Evolutionary conservation across 2,888 invertebrate genomes (phyloP), one percentile per base, ranked within the genome.

Genomic region (Acanthococcus lagerstroemiae): DNA sequence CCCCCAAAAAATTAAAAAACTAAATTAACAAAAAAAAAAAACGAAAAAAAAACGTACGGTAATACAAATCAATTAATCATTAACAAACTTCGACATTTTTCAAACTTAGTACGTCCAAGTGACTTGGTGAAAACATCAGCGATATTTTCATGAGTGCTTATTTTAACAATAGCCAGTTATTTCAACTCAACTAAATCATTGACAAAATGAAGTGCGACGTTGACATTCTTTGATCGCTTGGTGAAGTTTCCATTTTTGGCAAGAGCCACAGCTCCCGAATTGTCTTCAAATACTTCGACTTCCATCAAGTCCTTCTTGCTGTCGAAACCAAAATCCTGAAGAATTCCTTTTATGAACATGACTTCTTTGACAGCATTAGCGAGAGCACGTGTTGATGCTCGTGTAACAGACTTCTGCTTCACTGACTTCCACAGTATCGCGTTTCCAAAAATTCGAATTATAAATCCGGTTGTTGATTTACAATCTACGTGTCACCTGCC

Each of bases 221-320:
- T 27, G n/a, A 55, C 27, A 24, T 55, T 25, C 22, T 55, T 55
- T 4, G 55, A 55, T n/a, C n/a, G 25, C 6, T 55, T 55, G 17
- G 57, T 21, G 44, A 57, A 57, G 21, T 30, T 57, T 19, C 57
- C 57, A 21, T 30, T 15, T 12, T 37, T 57, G 44, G 44, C 57
- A 21, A 57, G 12, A 17, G 17, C 12, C 4, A 57, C 22, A 7
- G 57, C 37, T 4, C 57, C 44, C 9, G 17, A 44, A 44, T 57
- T 57, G 17, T 57, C 57, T 57, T 57, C 57, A 21, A 21, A 57
- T 37, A 44, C 19, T 17, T n/a, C 3, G 4, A 57, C 57, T 6
- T n/a, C 69, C 55, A 68, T 9, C 17, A 15, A n/a, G 6, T n/a
- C 7, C n/a, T 30, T 17, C 4, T 15, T 4, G 4, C 7, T 12